A percentile compares a stretch with the other conserved stretches of the same genome.
phyloP scores from a whole-genome alignment of 2,888 invertebrate genomes.

The Acleris cristana region DNA sequence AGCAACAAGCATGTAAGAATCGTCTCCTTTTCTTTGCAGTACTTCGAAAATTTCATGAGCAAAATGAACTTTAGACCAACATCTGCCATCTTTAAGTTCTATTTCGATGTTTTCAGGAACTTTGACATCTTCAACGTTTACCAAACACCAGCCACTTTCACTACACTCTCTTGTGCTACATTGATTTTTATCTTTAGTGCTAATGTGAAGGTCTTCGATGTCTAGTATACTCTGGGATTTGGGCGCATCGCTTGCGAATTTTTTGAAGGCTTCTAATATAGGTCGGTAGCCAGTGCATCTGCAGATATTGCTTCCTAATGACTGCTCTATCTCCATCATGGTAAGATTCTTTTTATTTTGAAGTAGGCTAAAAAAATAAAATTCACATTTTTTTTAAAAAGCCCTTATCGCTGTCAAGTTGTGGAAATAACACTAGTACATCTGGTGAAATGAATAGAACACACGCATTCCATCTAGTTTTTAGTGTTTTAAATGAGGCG shows the following conservation, averaged over 20 bases:
- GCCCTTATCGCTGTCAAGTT: too few relatives aligned
- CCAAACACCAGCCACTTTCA: constrained; percentile 55
- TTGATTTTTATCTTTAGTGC: constrained; percentile 43
- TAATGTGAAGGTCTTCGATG: constrained; percentile 67
- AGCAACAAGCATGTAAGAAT: constrained; percentile 85
- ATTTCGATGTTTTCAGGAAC: constrained; percentile 60
- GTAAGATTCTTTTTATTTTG: constrained; percentile 67
- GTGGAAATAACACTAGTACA: too few relatives aligned
- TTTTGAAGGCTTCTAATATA: constrained; percentile 90
- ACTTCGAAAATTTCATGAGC: constrained; percentile 79
- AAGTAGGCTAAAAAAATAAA: constrained; percentile 51
- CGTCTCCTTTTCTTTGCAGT: constrained; percentile 66
- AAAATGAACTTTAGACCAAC: constrained; percentile 81
- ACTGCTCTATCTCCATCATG: constrained; percentile 87
- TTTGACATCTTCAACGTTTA: constrained; percentile 44
- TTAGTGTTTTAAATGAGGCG: too few relatives aligned
- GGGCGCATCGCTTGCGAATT: constrained; percentile 85
- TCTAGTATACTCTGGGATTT: constrained; percentile 68
- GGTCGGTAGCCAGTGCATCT: constrained; percentile 91
- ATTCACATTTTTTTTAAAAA: too few relatives aligned
- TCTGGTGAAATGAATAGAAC: too few relatives aligned
- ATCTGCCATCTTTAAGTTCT: constrained; percentile 58
- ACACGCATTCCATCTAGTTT: too few relatives aligned
- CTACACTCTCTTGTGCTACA: constrained; percentile 41
- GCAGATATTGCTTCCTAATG: constrained; percentile 89